A percentile compares a stretch with the other conserved stretches of the same genome.
These are phyloP conservation scores for Speoplatyrhinus poulsoni DNA, from an alignment of 2,113 vertebrate species.

Conservation along the genomic window DNA sequence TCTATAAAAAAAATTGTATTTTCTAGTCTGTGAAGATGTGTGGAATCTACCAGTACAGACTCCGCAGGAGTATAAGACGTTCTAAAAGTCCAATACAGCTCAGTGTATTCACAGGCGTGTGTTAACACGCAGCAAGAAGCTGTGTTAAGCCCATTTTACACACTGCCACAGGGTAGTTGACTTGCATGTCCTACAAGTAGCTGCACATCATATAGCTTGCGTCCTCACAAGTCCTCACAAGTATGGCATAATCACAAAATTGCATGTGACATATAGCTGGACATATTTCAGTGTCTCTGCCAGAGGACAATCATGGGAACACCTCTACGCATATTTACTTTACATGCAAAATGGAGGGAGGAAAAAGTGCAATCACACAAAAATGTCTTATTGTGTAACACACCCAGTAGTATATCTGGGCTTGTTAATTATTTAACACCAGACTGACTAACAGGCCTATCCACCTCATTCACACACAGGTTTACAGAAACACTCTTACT, in stretches of 20 bases:
- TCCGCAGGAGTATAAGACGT: slow-evolving; percentile 35
- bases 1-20: background rate
- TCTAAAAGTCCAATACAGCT: slow-evolving; percentile 8
- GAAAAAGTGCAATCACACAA: slow-evolving; percentile 27
- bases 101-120: slow-evolving; percentile 38
- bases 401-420: background rate
- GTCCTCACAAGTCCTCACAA: background rate
- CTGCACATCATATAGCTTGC: slow-evolving; percentile 57
- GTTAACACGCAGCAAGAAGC: slow-evolving; percentile 48
- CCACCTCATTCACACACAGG: slow-evolving; percentile 16
- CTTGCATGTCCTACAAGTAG: slow-evolving; percentile 62
- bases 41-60: slow-evolving; percentile 41
- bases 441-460: slow-evolving; percentile 21
- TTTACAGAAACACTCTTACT: too few species aligned
- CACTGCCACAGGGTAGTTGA: slow-evolving; percentile 57
- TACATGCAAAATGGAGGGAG: background rate
- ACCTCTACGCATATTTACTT: slow-evolving; percentile 33
- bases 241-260: background rate
- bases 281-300: slow-evolving; percentile 2
- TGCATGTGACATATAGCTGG: background rate
- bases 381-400: background rate
- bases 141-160: slow-evolving; percentile 58
- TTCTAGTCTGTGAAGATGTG: slow-evolving; percentile 26
- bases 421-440: slow-evolving; percentile 55
- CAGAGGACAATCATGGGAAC: slow-evolving; percentile 4